Percentiles rank a stretch among this genome's conserved stretches.
Evolutionary conservation across 1,140 invertebrate species (phyloP).

Genomic region (Phthorimaea operculella): DNA sequence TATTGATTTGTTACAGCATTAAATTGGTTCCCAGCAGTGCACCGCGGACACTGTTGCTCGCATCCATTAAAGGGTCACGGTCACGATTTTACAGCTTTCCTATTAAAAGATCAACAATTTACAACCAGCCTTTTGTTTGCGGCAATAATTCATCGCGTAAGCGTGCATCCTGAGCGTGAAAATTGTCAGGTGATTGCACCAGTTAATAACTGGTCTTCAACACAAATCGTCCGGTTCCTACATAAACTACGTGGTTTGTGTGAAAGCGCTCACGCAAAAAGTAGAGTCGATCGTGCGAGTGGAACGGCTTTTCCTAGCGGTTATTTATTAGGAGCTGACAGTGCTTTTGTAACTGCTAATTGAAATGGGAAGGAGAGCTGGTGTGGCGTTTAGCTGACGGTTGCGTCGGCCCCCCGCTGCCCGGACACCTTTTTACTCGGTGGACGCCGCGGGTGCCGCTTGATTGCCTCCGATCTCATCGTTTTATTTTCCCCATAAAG

Average conservation of each 20-base stretch:
- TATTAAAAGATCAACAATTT: conserved; percentile 13
- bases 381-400: conserved; percentile 47
- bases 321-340: conserved; percentile 22
- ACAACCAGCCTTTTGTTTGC: background rate
- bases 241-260: background rate
- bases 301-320: conserved; percentile 7
- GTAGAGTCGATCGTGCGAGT: background rate
- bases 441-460: conserved; percentile 56
- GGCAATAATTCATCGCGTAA: background rate
- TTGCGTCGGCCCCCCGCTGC: conserved; percentile 45
- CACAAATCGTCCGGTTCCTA: background rate
- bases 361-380: conserved; percentile 53
- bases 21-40: conserved; percentile 63
- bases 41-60: conserved; percentile 41
- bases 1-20: conserved; percentile 66
- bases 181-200: background rate
- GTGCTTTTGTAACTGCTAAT: conserved; percentile 49
- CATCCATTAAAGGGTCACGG: conserved; percentile 22
- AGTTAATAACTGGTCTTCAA: background rate
- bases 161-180: background rate
- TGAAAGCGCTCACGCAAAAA: conserved; percentile 1
- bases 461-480: conserved; percentile 66
- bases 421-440: conserved; percentile 59
- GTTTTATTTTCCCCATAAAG: conserved; percentile 64
- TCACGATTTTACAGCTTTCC: conserved; percentile 25